Conservation (phyloP, 2,113 vertebrate species). For the Narcine bancroftii region DNA sequence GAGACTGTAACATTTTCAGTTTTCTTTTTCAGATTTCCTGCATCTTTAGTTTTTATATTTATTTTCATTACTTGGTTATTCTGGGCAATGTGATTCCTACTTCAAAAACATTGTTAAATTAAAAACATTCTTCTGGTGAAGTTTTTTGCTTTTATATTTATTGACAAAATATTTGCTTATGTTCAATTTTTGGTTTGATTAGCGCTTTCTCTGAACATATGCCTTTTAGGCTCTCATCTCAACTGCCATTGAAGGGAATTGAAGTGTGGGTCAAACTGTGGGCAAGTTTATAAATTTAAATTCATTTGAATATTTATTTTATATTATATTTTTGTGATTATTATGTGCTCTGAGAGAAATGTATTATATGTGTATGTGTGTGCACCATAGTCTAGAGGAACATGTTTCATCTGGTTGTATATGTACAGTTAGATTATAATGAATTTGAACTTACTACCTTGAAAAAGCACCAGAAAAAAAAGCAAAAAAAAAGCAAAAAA, state of each 20-base stretch:
- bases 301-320: neutral
- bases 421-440: too few relatives aligned
- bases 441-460: too few relatives aligned
- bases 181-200: neutral
- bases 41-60: too few relatives aligned
- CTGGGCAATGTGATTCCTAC: neutral
- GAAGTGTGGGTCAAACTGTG: neutral
- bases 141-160: too few relatives aligned
- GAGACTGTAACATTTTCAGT: too few relatives aligned
- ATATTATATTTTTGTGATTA: neutral
- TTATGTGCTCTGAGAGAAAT: too few relatives aligned
- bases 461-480: neutral
- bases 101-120: neutral
- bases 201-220: neutral
- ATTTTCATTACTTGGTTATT: neutral
- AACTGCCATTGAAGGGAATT: neutral
- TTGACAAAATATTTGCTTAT: too few relatives aligned
- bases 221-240: neutral
- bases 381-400: too few relatives aligned
- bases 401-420: too few relatives aligned
- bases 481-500: neutral
- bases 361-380: too few relatives aligned
- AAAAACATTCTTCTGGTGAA: too few relatives aligned
- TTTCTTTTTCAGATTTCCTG: too few relatives aligned
- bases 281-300: neutral